Base-by-base conservation (phyloP, 1,140 invertebrate genomes). In the Euwallacea similis region DNA sequence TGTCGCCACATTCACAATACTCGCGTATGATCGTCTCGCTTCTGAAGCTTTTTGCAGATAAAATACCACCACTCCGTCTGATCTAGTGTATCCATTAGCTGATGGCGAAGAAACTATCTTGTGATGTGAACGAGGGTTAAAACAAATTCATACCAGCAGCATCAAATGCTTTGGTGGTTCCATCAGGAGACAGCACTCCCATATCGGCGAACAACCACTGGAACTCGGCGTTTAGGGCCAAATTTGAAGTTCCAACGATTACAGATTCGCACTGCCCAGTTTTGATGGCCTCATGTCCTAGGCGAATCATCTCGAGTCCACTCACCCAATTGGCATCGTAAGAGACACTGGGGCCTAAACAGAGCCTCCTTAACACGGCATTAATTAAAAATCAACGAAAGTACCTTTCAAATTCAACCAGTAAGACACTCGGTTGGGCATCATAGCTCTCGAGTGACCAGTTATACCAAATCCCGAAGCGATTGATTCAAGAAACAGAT, bases 11-110 rank as follows among this genome's bases (percentile, higher is more conserved):
- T 88, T 85, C 13, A 90, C 76, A 43, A 91, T 78, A 15, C 83
- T 85, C 6, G 87, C 87, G 76, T 95, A 95, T 3, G 91, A 83
- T 61, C 94, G 83, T 77, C 89, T 90, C 0, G 95, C 92, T 77
- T 91, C 84, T 67, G 89, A 88, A 2, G 88, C 87, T 77, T 91
- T 92, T 82, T 98, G 96, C 7, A 98, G 80, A 74, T 91, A 91
- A 44, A 95, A 81, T 0, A 91, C 89, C 7, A 88, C 87, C n/a
- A 97, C 85, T 1, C 93, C 90, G 82, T 93, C 91, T 9, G 89
- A 88, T 11, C 91, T 84, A 0, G 86, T 88, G 76, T 93, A 93
- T 0, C 92, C 92, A 72, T 88, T 87, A 0, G 91, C 92, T 87
- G 88, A 41, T 80, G 6, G 46, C 9, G 6, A 50, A 33, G 21